Percentiles rank a stretch among this genome's conserved stretches.
phyloP scores from a whole-genome alignment of 2,888 invertebrate genomes.

The Cheilosia impressa region DNA sequence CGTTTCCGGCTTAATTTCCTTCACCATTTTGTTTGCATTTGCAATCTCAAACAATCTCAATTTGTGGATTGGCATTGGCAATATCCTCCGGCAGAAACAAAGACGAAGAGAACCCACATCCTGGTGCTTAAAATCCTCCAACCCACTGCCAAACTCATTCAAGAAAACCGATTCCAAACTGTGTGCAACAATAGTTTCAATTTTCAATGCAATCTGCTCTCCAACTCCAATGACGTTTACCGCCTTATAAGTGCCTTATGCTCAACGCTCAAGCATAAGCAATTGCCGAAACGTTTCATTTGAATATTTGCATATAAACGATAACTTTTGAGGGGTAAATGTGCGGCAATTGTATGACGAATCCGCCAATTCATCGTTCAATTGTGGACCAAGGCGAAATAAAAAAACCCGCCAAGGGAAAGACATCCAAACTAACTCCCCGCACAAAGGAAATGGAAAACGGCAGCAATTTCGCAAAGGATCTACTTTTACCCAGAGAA shows the following conservation, averaged over 20 bases:
- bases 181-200: slow-evolving; percentile 67
- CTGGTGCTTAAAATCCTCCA: background rate
- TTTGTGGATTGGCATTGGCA: background rate
- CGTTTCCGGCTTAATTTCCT: background rate
- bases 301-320: slow-evolving; percentile 73
- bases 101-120: background rate
- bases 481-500: slow-evolving; percentile 23
- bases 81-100: background rate
- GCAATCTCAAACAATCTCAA: background rate
- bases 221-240: background rate
- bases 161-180: slow-evolving; percentile 48
- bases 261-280: slow-evolving; percentile 13
- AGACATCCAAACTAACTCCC: slow-evolving; percentile 44
- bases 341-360: slow-evolving; percentile 66
- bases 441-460: slow-evolving; percentile 69
- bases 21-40: background rate
- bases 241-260: slow-evolving; percentile 20
- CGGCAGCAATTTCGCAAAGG: slow-evolving; percentile 61
- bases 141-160: slow-evolving; percentile 24
- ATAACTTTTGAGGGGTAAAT: slow-evolving; percentile 66
- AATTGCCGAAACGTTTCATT: slow-evolving; percentile 47
- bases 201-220: slow-evolving; percentile 64
- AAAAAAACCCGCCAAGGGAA: slow-evolving; percentile 37
- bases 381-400: slow-evolving; percentile 28
- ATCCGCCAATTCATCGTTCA: slow-evolving; percentile 71